These are phyloP conservation scores for Dendrolimus houi DNA, from an alignment of 2,888 invertebrate species.

Conservation along the genomic window DNA sequence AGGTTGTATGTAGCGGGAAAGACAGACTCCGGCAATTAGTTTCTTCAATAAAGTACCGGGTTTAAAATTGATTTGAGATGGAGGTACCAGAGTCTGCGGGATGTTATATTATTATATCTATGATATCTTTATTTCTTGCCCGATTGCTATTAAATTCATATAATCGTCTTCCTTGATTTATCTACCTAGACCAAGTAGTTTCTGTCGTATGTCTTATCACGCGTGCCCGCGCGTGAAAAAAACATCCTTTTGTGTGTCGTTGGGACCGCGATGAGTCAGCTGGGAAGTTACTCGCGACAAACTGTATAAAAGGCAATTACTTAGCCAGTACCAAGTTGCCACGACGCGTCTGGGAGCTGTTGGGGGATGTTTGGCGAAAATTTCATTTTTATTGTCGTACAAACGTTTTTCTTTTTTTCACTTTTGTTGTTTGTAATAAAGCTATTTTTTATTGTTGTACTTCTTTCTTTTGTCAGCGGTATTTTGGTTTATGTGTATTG, in stretches of 20 bases:
- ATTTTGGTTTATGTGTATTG: background rate
- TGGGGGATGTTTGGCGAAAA: conserved; percentile 20
- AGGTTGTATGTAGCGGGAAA: too few relatives aligned
- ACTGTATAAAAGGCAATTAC: conserved; percentile 61
- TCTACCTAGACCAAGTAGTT: too few relatives aligned
- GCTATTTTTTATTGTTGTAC: background rate
- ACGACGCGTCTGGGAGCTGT: conserved; percentile 36
- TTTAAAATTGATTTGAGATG: too few relatives aligned
- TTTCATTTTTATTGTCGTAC: conserved; percentile 24
- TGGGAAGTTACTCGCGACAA: conserved; percentile 40
- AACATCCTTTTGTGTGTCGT: conserved; percentile 15
- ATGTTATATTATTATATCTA: too few relatives aligned
- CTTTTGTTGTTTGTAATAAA: background rate
- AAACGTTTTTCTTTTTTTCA: background rate
- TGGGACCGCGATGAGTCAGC: conserved; percentile 40
- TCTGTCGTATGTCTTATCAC: background rate
- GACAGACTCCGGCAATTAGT: too few relatives aligned
- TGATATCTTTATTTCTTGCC: too few relatives aligned
- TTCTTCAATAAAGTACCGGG: too few relatives aligned
- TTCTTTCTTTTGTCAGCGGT: conserved; percentile 1
- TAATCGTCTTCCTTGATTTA: too few relatives aligned
- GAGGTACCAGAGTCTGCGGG: too few relatives aligned
- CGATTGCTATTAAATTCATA: too few relatives aligned
- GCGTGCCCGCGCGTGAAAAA: conserved; percentile 4
- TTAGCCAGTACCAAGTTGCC: conserved; percentile 44